phyloP scores from a whole-genome alignment of 2,888 invertebrate species.

The Drosophila subsilvestris region DNA sequence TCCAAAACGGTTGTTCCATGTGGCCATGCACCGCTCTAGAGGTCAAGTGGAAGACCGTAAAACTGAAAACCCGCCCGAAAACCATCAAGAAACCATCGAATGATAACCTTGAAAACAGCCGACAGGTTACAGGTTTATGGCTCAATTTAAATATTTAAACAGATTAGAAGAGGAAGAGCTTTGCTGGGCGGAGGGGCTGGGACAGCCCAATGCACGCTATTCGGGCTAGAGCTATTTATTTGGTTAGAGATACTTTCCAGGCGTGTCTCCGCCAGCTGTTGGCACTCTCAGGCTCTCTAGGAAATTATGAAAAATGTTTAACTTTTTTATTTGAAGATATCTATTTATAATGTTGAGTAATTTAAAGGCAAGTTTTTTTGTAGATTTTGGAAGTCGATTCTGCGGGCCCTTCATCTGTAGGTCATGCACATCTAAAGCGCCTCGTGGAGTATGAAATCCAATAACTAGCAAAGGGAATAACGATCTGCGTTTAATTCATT shows the following conservation, averaged over 20 bases:
- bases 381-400: neutral
- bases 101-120: slow-evolving; percentile 69
- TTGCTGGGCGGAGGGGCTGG: neutral
- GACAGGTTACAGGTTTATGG: slow-evolving; percentile 69
- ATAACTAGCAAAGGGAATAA: neutral
- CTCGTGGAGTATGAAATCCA: no score
- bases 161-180: slow-evolving; percentile 18
- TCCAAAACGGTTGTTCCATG: slow-evolving; percentile 59
- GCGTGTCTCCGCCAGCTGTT: slow-evolving; percentile 25
- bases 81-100: slow-evolving; percentile 25
- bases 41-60: slow-evolving; percentile 26
- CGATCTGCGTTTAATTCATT: neutral
- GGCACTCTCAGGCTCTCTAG: slow-evolving; percentile 5
- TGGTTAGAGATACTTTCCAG: slow-evolving; percentile 17
- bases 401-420: neutral
- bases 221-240: slow-evolving; percentile 1
- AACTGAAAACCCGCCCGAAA: slow-evolving; percentile 15
- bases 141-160: slow-evolving; percentile 75
- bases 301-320: slow-evolving; percentile 12
- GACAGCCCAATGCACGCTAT: slow-evolving; percentile 25
- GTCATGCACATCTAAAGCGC: no score
- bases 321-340: slow-evolving; percentile 3
- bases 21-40: slow-evolving; percentile 46
- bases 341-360: slow-evolving; percentile 17
- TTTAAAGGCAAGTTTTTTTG: neutral